Conservation (phyloP, 1,140 invertebrate genomes). For the Drosophila bocki region DNA sequence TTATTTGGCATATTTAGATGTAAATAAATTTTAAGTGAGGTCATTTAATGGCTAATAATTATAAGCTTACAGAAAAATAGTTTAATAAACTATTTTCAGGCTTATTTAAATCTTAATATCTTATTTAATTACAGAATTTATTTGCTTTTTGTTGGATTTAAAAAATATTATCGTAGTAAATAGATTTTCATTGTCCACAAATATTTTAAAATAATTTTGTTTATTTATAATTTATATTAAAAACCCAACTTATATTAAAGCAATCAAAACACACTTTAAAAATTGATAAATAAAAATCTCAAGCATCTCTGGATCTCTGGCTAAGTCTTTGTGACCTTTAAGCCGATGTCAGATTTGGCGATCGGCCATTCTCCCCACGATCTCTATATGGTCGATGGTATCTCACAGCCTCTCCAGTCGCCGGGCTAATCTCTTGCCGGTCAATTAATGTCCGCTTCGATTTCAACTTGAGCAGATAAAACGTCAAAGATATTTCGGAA, state of each 20-base stretch:
- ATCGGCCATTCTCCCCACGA: slow-evolving; percentile 36
- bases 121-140: neutral
- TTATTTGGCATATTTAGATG: neutral
- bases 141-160: neutral
- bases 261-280: neutral
- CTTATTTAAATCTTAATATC: too few species aligned
- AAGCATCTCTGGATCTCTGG: neutral
- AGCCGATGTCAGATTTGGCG: slow-evolving; percentile 17
- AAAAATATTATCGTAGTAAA: neutral
- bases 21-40: neutral
- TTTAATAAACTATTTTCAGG: neutral
- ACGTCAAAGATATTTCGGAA: slow-evolving; percentile 58
- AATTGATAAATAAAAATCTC: neutral
- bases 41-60: neutral
- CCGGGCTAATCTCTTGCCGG: slow-evolving; percentile 49
- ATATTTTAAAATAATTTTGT: neutral
- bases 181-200: neutral
- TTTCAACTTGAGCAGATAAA: slow-evolving; percentile 73
- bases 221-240: neutral
- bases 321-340: slow-evolving; percentile 29
- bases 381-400: slow-evolving; percentile 44
- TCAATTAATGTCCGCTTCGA: slow-evolving; percentile 78
- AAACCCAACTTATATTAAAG: neutral
- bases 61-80: neutral
- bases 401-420: slow-evolving; percentile 37